phyloP scores from a whole-genome alignment of 2,888 invertebrate genomes.

The Drosophila limbata region DNA sequence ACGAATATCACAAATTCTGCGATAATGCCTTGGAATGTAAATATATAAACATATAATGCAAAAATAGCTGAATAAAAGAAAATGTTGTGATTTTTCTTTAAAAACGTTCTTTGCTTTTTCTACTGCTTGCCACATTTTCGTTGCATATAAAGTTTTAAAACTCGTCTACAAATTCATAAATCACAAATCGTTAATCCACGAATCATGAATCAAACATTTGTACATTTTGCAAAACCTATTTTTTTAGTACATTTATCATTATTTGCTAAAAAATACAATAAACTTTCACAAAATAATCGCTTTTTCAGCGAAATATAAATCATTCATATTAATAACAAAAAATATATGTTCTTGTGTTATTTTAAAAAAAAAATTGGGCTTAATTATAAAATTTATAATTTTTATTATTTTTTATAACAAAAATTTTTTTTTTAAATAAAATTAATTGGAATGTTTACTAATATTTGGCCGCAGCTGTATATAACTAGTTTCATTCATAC shows the following conservation, averaged over 20 bases:
- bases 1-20: constrained; percentile 93
- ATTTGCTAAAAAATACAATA: no score
- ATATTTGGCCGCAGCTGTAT: background rate
- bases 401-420: no score
- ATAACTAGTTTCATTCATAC: background rate
- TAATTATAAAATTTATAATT: no score
- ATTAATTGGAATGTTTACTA: no score
- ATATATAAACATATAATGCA: constrained; percentile 63
- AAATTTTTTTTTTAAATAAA: no score
- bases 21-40: constrained; percentile 93
- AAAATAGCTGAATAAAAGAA: background rate
- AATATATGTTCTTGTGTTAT: no score
- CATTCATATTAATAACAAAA: no score
- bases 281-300: no score
- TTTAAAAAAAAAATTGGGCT: no score
- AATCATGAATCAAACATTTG: background rate
- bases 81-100: background rate
- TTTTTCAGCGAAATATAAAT: no score
- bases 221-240: no score
- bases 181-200: background rate
- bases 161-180: constrained; percentile 9
- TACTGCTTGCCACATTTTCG: constrained; percentile 35
- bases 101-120: constrained; percentile 13
- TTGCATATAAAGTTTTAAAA: constrained; percentile 9
- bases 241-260: background rate